A percentile compares a stretch with the other conserved stretches of the same genome.
phyloP scores from a whole-genome alignment of 2,113 vertebrate species.

The Rhizomys pruinosus region DNA sequence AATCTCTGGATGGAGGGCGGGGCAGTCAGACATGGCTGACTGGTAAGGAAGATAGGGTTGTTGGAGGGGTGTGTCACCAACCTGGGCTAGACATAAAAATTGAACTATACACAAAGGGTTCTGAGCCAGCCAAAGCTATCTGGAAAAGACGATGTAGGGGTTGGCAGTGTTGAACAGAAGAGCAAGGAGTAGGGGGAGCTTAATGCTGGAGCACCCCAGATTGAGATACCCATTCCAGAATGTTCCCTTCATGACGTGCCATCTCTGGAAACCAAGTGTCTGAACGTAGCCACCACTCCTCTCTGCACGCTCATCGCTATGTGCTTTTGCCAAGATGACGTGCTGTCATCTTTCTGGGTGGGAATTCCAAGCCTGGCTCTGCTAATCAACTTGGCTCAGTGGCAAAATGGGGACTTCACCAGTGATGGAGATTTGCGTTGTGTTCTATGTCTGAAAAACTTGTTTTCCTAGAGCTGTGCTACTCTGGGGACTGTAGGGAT shows the following conservation, averaged over 20 bases:
- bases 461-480: background rate
- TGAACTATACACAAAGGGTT: background rate
- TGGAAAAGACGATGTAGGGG: background rate
- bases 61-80: background rate
- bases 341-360: constrained; percentile 4
- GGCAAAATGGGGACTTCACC: background rate
- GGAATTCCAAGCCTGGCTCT: constrained; percentile 2
- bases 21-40: background rate
- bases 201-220: background rate
- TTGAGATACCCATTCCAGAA: background rate
- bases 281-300: background rate
- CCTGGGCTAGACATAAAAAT: background rate
- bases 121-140: background rate
- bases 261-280: background rate
- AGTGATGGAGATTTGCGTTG: background rate
- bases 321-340: background rate
- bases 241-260: background rate
- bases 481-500: background rate
- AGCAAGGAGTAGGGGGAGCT: background rate
- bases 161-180: background rate
- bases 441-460: background rate
- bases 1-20: background rate
- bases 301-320: background rate
- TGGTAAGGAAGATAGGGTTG: background rate
- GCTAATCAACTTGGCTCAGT: background rate